Conservation (phyloP, 2,797 vertebrate genomes). For the Mallotus villosus region DNA sequence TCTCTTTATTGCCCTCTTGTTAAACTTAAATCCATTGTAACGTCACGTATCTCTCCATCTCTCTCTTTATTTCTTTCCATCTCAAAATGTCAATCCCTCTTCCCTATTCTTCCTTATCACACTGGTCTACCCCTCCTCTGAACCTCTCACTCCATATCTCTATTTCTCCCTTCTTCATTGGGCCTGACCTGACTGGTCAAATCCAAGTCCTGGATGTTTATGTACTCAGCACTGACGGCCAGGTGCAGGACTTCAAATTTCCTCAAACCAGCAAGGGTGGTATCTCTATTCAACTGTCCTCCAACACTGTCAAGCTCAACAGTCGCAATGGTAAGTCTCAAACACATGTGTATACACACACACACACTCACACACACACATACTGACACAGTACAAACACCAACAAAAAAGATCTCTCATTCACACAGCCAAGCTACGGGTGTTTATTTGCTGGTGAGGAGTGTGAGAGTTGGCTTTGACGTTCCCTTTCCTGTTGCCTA, state of each 20-base stretch:
- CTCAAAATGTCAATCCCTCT: conserved; percentile 6
- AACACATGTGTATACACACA: conserved; percentile 11
- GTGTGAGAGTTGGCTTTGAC: conserved; percentile 34
- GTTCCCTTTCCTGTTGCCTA: conserved; percentile 27
- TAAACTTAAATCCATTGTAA: conserved; percentile 32
- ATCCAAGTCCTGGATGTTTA: conserved; percentile 91
- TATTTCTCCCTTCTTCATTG: conserved; percentile 1
- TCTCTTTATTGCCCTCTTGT: conserved; percentile 19
- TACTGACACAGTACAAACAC: conserved; percentile 18
- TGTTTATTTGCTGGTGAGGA: conserved; percentile 10
- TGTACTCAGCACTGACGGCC: conserved; percentile 96
- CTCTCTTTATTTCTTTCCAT: conserved; percentile 10
- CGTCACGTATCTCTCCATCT: conserved; percentile 19
- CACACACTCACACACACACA: background rate
- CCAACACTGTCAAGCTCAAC: conserved; percentile 97
- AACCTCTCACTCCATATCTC: background rate
- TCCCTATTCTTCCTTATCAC: background rate
- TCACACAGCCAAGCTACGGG: background rate
- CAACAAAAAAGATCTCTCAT: conserved; percentile 5
- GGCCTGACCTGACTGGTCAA: background rate
- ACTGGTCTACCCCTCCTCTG: background rate
- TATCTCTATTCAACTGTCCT: conserved; percentile 94
- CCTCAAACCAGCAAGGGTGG: conserved; percentile 90
- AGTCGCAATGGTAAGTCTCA: conserved; percentile 89
- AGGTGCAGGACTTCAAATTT: conserved; percentile 98